Percentiles rank a stretch among this genome's conserved stretches.
Conservation (phyloP, 2,888 invertebrate genomes). For the Matsumyia berberina region DNA sequence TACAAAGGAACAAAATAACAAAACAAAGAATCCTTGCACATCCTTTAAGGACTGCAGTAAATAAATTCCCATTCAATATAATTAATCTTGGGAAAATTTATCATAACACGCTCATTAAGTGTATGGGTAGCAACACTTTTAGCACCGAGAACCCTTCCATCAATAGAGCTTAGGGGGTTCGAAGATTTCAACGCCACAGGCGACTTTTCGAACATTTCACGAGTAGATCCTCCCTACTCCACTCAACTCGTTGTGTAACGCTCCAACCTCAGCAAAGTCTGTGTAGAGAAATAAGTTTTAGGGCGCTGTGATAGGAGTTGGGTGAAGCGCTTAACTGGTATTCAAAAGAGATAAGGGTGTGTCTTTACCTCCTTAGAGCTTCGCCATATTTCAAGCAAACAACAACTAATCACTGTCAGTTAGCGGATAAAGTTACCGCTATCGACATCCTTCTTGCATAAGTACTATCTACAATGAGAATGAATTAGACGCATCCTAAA, state of each 20-base stretch:
- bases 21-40: constrained; percentile 39
- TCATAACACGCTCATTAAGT: constrained; percentile 51
- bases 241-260: not conserved
- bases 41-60: constrained; percentile 40
- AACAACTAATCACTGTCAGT: constrained; percentile 75
- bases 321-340: constrained; percentile 22
- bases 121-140: constrained; percentile 11
- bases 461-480: constrained; percentile 45
- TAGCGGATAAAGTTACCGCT: constrained; percentile 69
- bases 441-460: constrained; percentile 71
- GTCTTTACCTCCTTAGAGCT: constrained; percentile 10
- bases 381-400: constrained; percentile 36
- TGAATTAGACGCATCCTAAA: constrained; percentile 68
- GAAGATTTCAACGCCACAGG: constrained; percentile 35
- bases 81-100: constrained; percentile 63
- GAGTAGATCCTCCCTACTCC: constrained; percentile 1
- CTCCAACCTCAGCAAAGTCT: constrained; percentile 17
- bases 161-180: constrained; percentile 23
- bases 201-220: constrained; percentile 25
- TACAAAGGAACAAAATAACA: constrained; percentile 29
- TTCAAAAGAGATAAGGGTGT: constrained; percentile 37
- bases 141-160: constrained; percentile 20
- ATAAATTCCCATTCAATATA: constrained; percentile 55
- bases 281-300: constrained; percentile 12
- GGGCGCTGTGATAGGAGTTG: not conserved